A percentile compares a stretch with the other conserved stretches of the same genome.
phyloP scores from a whole-genome alignment of 2,888 invertebrate species.

The Amorpha juglandis region DNA sequence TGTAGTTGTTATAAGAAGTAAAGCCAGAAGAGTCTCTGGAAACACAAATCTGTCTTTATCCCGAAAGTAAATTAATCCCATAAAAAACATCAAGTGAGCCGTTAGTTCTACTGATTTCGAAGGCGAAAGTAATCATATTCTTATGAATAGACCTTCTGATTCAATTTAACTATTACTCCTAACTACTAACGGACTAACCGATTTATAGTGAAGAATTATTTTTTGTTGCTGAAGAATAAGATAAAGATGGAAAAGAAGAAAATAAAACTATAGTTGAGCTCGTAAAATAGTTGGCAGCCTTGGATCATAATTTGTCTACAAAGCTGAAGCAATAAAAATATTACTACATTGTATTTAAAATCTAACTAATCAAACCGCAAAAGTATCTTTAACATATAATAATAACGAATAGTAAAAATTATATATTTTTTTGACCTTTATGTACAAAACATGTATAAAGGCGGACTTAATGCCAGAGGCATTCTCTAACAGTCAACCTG shows the following conservation, averaged over 20 bases:
- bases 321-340: not conserved
- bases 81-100: too few species aligned
- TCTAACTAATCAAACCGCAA: constrained; percentile 9
- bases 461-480: too few species aligned
- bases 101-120: too few species aligned
- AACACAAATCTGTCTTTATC: too few species aligned
- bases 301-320: constrained; percentile 7
- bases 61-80: too few species aligned
- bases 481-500: not conserved
- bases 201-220: not conserved
- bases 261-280: constrained; percentile 7
- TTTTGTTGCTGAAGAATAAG: not conserved
- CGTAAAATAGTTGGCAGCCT: constrained; percentile 22
- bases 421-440: not conserved
- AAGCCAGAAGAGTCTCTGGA: too few species aligned
- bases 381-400: not conserved
- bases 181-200: not conserved
- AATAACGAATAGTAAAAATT: not conserved
- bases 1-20: too few species aligned
- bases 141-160: too few species aligned
- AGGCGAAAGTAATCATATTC: too few species aligned
- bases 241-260: constrained; percentile 3
- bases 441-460: not conserved
- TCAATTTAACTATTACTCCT: not conserved
- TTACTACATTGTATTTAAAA: constrained; percentile 17